phyloP scores from a whole-genome alignment of 2,797 vertebrate species.

The Tympanoctomys barrerae region DNA sequence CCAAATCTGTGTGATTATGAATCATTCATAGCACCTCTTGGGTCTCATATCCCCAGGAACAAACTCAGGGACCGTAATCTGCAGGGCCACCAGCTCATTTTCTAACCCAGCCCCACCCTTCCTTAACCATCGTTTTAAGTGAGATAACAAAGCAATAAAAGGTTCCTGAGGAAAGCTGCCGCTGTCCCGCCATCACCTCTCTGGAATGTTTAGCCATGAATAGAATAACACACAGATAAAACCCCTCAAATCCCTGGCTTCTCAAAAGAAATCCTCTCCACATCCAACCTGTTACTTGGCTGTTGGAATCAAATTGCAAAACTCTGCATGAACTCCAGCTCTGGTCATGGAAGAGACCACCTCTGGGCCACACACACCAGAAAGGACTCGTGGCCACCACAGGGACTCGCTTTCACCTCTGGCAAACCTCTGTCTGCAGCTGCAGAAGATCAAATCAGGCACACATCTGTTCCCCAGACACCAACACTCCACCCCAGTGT shows the following conservation, averaged over 20 bases:
- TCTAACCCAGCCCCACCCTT: neutral
- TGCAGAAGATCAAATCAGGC: conserved; percentile 80
- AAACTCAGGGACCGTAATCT: neutral
- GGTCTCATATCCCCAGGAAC: neutral
- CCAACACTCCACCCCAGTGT: conserved; percentile 69
- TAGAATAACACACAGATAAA: conserved; percentile 70
- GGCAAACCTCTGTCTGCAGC: conserved; percentile 84
- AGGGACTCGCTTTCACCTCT: conserved; percentile 81
- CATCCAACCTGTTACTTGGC: conserved; percentile 58
- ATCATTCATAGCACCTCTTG: neutral
- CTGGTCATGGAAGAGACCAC: conserved; percentile 35
- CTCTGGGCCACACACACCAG: conserved; percentile 41
- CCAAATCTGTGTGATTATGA: neutral
- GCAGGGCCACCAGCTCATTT: neutral
- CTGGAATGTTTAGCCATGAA: conserved; percentile 78
- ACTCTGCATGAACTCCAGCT: neutral
- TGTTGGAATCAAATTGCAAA: conserved; percentile 56
- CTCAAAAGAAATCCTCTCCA: conserved; percentile 63
- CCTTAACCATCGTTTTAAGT: neutral
- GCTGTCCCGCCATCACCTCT: conserved; percentile 52
- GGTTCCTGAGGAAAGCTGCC: neutral
- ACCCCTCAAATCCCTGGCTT: conserved; percentile 60
- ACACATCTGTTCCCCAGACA: conserved; percentile 81
- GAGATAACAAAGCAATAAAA: conserved; percentile 48
- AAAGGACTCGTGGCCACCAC: conserved; percentile 67